phyloP scores from a whole-genome alignment of 1,140 invertebrate species.

The Drosophila tsacasi region DNA sequence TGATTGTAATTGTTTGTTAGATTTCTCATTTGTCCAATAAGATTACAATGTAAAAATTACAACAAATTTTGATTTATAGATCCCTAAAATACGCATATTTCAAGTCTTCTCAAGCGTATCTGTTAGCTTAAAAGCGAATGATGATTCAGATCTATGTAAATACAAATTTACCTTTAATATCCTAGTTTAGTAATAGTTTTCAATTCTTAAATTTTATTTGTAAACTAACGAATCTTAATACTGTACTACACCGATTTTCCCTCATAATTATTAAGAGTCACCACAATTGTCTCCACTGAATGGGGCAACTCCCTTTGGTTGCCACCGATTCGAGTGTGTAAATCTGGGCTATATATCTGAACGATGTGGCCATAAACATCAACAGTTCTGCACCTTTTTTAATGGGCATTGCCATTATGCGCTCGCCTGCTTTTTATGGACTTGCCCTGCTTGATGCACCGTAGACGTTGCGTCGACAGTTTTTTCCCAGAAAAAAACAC shows the following conservation, averaged over 20 bases:
- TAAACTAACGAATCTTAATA: background rate
- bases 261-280: background rate
- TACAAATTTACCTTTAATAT: too few relatives aligned
- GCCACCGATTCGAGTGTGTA: background rate
- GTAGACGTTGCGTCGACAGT: conserved; percentile 81
- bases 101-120: too few relatives aligned
- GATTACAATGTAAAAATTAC: too few relatives aligned
- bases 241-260: background rate
- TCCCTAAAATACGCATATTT: too few relatives aligned
- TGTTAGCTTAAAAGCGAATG: too few relatives aligned
- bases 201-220: background rate
- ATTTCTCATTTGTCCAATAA: too few relatives aligned
- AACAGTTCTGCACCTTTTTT: conserved; percentile 72
- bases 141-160: too few relatives aligned
- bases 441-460: conserved; percentile 42
- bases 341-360: conserved; percentile 38
- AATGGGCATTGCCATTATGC: conserved; percentile 79
- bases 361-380: conserved; percentile 64
- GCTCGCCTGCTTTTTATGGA: conserved; percentile 74
- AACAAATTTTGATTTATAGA: too few relatives aligned
- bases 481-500: conserved; percentile 81
- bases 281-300: conserved; percentile 13
- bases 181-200: too few relatives aligned
- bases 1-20: background rate
- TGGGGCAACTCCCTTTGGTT: conserved; percentile 11